A percentile compares a stretch with the other conserved stretches of the same genome.
phyloP scores from a whole-genome alignment of 2,113 vertebrate species.

The Leiothrix lutea region DNA sequence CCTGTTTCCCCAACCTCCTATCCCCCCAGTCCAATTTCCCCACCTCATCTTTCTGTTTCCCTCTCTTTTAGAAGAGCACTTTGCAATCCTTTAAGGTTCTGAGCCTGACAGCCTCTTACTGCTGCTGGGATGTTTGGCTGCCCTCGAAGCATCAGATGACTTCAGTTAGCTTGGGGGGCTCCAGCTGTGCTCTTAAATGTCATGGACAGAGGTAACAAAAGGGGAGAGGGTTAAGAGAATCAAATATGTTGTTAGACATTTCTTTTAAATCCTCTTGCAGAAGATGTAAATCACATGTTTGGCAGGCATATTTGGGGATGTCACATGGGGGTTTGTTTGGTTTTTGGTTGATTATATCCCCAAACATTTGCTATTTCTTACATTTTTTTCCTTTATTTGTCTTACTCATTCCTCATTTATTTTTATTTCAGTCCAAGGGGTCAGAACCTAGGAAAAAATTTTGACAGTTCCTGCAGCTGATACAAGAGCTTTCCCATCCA shows the following conservation, averaged over 20 bases:
- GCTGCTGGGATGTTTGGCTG: conserved; percentile 21
- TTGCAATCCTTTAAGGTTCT: neutral
- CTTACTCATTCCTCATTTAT: conserved; percentile 54
- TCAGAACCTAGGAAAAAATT: conserved; percentile 35
- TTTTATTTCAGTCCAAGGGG: conserved; percentile 48
- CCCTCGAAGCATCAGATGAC: neutral
- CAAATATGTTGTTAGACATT: conserved; percentile 14
- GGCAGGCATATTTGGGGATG: conserved; percentile 13
- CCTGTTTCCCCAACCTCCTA: neutral
- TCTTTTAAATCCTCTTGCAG: conserved; percentile 1
- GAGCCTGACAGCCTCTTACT: neutral
- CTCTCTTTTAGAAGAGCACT: neutral
- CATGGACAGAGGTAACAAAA: conserved; percentile 13
- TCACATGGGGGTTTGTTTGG: conserved; percentile 2
- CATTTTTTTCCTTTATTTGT: conserved; percentile 26
- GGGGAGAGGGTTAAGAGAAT: conserved; percentile 46
- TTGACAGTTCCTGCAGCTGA: conserved; percentile 48
- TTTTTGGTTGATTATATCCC: conserved; percentile 37
- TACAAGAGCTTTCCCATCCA: conserved; percentile 41
- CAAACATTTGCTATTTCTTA: conserved; percentile 36
- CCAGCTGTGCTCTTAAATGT: neutral
- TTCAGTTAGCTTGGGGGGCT: conserved; percentile 15
- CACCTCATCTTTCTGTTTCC: neutral
- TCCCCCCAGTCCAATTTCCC: neutral
- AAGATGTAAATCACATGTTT: conserved; percentile 38